phyloP scores from a whole-genome alignment of 2,797 vertebrate genomes.

The Aratinga solstitialis region DNA sequence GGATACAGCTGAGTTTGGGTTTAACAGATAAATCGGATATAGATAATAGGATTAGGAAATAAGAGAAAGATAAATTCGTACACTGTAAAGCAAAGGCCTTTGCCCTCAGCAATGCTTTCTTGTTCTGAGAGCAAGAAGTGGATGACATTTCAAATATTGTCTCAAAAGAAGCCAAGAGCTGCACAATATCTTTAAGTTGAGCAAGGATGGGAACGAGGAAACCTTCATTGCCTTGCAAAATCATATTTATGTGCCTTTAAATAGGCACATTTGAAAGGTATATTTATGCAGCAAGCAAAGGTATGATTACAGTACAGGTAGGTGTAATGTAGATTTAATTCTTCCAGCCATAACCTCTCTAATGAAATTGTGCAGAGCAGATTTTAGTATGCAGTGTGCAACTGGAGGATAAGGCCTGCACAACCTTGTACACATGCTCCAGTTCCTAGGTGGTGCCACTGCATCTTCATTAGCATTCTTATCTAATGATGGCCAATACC shows the following conservation, averaged over 20 bases:
- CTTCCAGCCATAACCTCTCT: not conserved
- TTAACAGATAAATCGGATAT: slow-evolving; percentile 30
- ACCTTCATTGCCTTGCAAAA: not conserved
- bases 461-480: slow-evolving; percentile 11
- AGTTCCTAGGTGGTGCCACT: not conserved
- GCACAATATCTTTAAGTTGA: not conserved
- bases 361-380: not conserved
- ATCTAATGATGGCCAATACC: not conserved
- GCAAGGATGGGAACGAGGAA: not conserved
- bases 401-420: not conserved
- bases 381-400: not conserved
- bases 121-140: slow-evolving; percentile 4
- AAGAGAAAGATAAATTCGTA: slow-evolving; percentile 3
- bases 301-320: not conserved
- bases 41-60: slow-evolving; percentile 50
- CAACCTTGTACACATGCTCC: not conserved
- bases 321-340: not conserved
- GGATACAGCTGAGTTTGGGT: slow-evolving; percentile 12
- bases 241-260: not conserved
- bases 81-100: slow-evolving; percentile 5
- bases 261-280: not conserved
- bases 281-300: not conserved
- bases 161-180: not conserved
- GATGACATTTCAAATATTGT: slow-evolving; percentile 1
- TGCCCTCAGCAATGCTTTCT: slow-evolving; percentile 34